Percentiles rank a stretch among this genome's conserved stretches.
These are phyloP conservation scores for Parnassius mnemosyne DNA, from an alignment of 2,888 invertebrate species.

Conservation along the genomic window DNA sequence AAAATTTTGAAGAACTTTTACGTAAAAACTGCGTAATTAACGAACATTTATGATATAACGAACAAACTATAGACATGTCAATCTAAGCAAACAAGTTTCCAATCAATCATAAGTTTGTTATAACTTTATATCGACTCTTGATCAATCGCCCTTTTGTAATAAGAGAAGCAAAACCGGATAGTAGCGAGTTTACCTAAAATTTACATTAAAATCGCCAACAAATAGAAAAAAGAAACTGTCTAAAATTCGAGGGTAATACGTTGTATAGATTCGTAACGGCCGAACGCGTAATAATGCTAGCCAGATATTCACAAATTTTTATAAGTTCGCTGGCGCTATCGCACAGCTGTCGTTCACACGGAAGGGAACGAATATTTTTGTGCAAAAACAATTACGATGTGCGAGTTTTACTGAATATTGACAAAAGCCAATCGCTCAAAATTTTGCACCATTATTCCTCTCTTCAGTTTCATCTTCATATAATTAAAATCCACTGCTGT, in stretches of 20 bases:
- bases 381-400: constrained; percentile 44
- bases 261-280: constrained; percentile 79
- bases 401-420: constrained; percentile 12
- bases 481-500: too few species aligned
- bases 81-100: constrained; percentile 72
- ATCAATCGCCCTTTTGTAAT: constrained; percentile 66
- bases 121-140: constrained; percentile 61
- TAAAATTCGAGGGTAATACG: constrained; percentile 73
- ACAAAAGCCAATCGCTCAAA: background rate
- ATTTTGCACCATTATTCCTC: too few species aligned
- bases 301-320: constrained; percentile 77
- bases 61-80: constrained; percentile 55
- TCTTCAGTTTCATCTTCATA: too few species aligned
- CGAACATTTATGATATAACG: constrained; percentile 36
- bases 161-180: constrained; percentile 62
- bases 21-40: constrained; percentile 51
- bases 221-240: constrained; percentile 67
- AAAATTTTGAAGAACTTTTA: constrained; percentile 29
- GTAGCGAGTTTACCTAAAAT: constrained; percentile 69
- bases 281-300: constrained; percentile 74
- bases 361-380: constrained; percentile 58
- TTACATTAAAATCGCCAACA: constrained; percentile 74
- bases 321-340: constrained; percentile 63
- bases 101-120: constrained; percentile 80
- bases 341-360: constrained; percentile 76